Conservation (phyloP, 2,888 invertebrate species). For the Rhagium mordax region DNA sequence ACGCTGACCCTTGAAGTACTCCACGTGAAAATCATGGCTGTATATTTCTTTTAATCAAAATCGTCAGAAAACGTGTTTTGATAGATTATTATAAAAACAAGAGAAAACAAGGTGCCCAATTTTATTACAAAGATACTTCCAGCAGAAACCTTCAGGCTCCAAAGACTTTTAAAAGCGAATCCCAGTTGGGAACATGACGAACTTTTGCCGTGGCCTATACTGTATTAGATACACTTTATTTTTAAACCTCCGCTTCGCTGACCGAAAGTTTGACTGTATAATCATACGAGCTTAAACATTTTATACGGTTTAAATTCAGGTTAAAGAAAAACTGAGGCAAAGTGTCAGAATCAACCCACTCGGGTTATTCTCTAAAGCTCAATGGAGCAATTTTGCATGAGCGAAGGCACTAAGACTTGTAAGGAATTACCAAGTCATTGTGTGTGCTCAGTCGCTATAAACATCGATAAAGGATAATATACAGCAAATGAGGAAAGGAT, state of each 20-base stretch:
- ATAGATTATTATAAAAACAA: too few relatives aligned
- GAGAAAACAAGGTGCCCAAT: too few relatives aligned
- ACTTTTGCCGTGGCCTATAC: not conserved
- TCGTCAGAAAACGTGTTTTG: too few relatives aligned
- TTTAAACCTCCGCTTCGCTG: not conserved
- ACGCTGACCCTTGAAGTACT: too few relatives aligned
- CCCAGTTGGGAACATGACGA: too few relatives aligned
- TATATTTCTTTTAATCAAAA: too few relatives aligned
- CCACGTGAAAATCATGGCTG: too few relatives aligned
- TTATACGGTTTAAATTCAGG: slow-evolving; percentile 15
- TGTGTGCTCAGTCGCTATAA: slow-evolving; percentile 50
- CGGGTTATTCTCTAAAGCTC: slow-evolving; percentile 20
- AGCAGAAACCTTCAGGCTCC: too few relatives aligned
- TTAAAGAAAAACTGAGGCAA: slow-evolving; percentile 32
- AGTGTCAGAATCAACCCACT: slow-evolving; percentile 35
- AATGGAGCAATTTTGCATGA: slow-evolving; percentile 35
- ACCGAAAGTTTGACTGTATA: not conserved
- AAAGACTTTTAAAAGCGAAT: too few relatives aligned
- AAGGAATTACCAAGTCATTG: slow-evolving; percentile 52
- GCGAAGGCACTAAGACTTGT: slow-evolving; percentile 37
- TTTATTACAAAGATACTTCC: too few relatives aligned
- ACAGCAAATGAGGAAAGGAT: slow-evolving; percentile 46
- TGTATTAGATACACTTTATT: not conserved
- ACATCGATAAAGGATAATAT: slow-evolving; percentile 52
- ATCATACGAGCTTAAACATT: slow-evolving; percentile 14